Base-by-base conservation (phyloP, 2,113 vertebrate species). In the Ammodytes dubius region DNA sequence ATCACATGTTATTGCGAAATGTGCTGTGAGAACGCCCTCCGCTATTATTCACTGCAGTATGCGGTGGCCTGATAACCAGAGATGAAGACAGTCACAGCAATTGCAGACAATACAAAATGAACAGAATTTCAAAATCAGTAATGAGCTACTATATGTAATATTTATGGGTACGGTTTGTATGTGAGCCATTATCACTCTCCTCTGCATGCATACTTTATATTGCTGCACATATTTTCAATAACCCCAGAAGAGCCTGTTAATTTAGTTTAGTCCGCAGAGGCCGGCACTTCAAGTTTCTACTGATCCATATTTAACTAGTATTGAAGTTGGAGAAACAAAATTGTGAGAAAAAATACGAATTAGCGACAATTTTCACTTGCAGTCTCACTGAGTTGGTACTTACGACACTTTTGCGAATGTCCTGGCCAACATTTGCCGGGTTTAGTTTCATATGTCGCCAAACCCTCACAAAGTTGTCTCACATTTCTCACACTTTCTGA, bases 281-380 rank as follows among this genome's bases (percentile, higher is more conserved):
- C 66, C 11, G 59, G 79, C 70, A 54, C 46, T 79, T 70, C 69
- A 78, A 85, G 47, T 78, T 86, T 82, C 72, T 84, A 73, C 56
- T 75, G 79, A 85, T 84, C 74, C 70, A 87, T 81, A 74, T 87
- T 84, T 87, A 92, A 90, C 77, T 65, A 76, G 70, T 72, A 82
- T 85, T 85, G 70, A 73, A 27, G 27, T 27, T 27, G 27, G 27
- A 27, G 27, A 27, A 27, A 27, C 27, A 27, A 27, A 27, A 27
- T 27, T 27, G 27, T 27, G 27, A 27, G 27, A 27, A 27, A 27
- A 27, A 27, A 27, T 27, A 27, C 27, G 27, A 27, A 27, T 1
- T 27, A 27, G 27, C 27, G 27, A 27, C 27, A 27, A 27, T 27
- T 27, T 27, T 27, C 27, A 27, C 27, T 27, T 27, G 27, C 27